These are phyloP conservation scores for Marcusenius ussheri DNA, from an alignment of 2,113 vertebrate genomes.

Conservation along the genomic window DNA sequence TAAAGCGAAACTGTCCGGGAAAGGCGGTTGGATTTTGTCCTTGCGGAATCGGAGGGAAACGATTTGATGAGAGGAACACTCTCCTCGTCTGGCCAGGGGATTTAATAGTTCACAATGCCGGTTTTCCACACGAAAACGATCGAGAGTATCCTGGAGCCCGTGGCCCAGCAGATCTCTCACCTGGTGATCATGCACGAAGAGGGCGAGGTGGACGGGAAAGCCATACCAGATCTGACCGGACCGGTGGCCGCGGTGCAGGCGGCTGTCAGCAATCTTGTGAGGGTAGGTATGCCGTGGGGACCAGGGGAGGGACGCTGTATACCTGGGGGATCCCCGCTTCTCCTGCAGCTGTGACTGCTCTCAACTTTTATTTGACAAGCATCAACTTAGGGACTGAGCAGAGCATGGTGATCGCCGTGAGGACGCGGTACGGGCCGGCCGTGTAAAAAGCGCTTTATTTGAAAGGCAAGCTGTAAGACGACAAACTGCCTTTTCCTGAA, in stretches of 20 bases:
- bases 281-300: conserved; percentile 68
- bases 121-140: conserved; percentile 98
- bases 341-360: background rate
- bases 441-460: background rate
- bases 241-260: conserved; percentile 93
- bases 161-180: conserved; percentile 99
- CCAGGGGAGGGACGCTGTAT: background rate
- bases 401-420: background rate
- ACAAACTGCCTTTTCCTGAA: background rate
- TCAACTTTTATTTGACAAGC: conserved; percentile 8
- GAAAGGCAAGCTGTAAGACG: background rate
- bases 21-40: conserved; percentile 36
- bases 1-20: conserved; percentile 40
- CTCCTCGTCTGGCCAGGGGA: conserved; percentile 51
- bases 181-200: conserved; percentile 99
- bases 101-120: conserved; percentile 73
- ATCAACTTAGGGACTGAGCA: background rate
- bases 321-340: background rate
- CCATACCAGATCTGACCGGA: conserved; percentile 90
- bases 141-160: conserved; percentile 98
- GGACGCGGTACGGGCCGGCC: background rate
- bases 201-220: conserved; percentile 98
- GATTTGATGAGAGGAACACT: conserved; percentile 39
- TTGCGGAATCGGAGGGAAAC: conserved; percentile 30
- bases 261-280: conserved; percentile 96